Conservation (phyloP, 1,140 invertebrate species). For the Drosophila cardini region DNA sequence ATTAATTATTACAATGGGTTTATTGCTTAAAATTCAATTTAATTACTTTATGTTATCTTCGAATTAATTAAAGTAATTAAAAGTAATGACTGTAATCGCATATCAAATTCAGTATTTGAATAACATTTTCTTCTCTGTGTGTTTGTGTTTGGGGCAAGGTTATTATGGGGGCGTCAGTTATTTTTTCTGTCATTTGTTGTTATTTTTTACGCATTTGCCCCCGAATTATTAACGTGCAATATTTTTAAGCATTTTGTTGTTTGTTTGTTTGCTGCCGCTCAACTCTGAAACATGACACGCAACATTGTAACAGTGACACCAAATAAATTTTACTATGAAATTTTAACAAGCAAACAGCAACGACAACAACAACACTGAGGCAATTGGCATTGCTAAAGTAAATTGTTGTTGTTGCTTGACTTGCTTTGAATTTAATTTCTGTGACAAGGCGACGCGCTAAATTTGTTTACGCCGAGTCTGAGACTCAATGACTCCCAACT, state of each 20-base stretch:
- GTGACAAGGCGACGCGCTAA: constrained; percentile 74
- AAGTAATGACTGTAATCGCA: constrained; percentile 54
- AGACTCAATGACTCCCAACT: constrained; percentile 62
- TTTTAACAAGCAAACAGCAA: constrained; percentile 42
- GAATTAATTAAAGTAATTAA: constrained; percentile 7
- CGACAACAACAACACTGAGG: constrained; percentile 30
- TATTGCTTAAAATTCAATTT: neutral
- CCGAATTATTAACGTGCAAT: constrained; percentile 26
- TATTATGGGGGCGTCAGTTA: constrained; percentile 13
- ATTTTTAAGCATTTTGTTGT: constrained; percentile 8
- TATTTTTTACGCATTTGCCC: constrained; percentile 47
- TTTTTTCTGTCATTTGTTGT: constrained; percentile 27
- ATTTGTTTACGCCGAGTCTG: constrained; percentile 64
- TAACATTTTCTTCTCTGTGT: neutral
- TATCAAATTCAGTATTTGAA: constrained; percentile 45
- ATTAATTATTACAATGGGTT: neutral
- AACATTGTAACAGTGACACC: constrained; percentile 72
- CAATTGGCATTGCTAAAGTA: constrained; percentile 56
- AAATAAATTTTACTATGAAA: constrained; percentile 65
- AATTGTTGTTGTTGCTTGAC: constrained; percentile 49
- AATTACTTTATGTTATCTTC: neutral
- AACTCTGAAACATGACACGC: constrained; percentile 55
- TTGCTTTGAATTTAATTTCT: constrained; percentile 64
- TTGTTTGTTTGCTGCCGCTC: constrained; percentile 5
- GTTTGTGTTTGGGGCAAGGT: constrained; percentile 3